Evolutionary conservation across 2,113 vertebrate species (phyloP).

Genomic region (Lanius collurio): DNA sequence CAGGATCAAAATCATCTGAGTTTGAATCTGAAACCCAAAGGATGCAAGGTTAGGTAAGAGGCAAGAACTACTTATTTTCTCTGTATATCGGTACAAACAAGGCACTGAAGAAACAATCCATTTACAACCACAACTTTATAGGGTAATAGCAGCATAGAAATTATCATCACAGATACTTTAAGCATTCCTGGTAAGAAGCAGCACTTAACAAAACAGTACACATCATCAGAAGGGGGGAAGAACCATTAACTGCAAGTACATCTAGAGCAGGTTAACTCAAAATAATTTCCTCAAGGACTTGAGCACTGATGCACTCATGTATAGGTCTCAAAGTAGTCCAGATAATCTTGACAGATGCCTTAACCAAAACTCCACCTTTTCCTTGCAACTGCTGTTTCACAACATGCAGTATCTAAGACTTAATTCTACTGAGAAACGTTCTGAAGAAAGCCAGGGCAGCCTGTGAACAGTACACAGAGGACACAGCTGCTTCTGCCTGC

Average conservation of each 20-base stretch:
- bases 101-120: not conserved
- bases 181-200: not conserved
- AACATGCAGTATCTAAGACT: not conserved
- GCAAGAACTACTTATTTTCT: not conserved
- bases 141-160: not conserved
- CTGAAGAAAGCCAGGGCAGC: not conserved
- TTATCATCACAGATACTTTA: not conserved
- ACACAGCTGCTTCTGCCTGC: not conserved
- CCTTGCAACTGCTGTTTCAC: not conserved
- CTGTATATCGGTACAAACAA: rapidly evolving
- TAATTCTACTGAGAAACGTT: not conserved
- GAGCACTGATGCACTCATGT: rapidly evolving
- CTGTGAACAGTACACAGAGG: not conserved
- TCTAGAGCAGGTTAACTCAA: not conserved
- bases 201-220: not conserved
- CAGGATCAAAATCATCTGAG: conserved; percentile 98
- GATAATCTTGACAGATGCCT: not conserved
- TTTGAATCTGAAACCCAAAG: conserved; percentile 86
- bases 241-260: not conserved
- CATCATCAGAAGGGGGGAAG: not conserved
- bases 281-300: not conserved
- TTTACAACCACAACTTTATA: not conserved
- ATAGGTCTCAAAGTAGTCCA: not conserved
- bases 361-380: not conserved
- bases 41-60: not conserved